Evolutionary conservation across 2,888 invertebrate genomes (phyloP).

Genomic region (Coremacera marginata): DNA sequence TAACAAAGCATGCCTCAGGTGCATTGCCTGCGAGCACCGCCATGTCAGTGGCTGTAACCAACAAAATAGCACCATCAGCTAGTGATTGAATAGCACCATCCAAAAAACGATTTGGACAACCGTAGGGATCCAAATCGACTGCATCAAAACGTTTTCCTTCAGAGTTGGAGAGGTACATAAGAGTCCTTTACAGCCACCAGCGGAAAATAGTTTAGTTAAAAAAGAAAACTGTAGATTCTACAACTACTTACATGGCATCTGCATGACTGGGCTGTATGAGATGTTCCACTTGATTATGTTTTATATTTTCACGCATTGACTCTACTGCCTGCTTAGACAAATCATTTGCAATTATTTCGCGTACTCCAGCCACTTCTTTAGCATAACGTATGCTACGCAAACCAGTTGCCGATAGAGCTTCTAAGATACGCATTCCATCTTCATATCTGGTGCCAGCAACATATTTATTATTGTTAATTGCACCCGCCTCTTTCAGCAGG

Average conservation of each 20-base stretch:
- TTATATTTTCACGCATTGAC: constrained; percentile 82
- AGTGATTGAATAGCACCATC: constrained; percentile 89
- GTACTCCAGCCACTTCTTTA: constrained; percentile 88
- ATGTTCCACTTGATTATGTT: constrained; percentile 73
- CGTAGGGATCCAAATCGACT: constrained; percentile 97
- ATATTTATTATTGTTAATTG: constrained; percentile 42
- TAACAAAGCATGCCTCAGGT: constrained; percentile 92
- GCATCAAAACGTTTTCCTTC: constrained; percentile 82
- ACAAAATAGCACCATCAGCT: constrained; percentile 85
- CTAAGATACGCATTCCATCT: constrained; percentile 76
- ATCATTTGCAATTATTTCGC: constrained; percentile 91
- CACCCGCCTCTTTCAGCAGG: constrained; percentile 11
- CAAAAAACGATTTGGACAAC: constrained; percentile 92
- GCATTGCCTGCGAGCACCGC: constrained; percentile 94
- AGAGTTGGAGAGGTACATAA: constrained; percentile 85
- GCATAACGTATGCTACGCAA: constrained; percentile 96
- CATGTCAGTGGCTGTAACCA: constrained; percentile 98
- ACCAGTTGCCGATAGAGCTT: constrained; percentile 96
- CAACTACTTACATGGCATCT: constrained; percentile 85
- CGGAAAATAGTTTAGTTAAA: no score
- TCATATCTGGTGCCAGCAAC: constrained; percentile 58
- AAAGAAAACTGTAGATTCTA: background rate
- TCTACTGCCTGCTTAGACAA: constrained; percentile 86
- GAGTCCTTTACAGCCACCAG: constrained; percentile 72
- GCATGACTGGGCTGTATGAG: constrained; percentile 82